Evolutionary conservation across 1,140 invertebrate species (phyloP), one percentile per base, ranked within the genome.

Genomic region (Drosophila nasuta): DNA sequence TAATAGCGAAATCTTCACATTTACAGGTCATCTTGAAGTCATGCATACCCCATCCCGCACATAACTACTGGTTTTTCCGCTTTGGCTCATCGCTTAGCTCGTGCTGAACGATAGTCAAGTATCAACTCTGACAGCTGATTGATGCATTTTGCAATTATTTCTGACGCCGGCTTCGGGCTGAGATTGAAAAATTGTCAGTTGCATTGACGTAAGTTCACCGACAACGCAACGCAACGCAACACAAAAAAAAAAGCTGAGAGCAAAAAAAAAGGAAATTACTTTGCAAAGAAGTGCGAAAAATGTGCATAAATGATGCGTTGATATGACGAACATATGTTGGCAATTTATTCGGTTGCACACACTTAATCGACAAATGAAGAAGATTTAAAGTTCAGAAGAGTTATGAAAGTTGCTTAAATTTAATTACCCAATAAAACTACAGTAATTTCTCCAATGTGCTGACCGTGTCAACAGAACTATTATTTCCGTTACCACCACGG

Each of bases 61-160:
- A 41, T 33, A 49, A 11, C 28, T 43, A 10, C n/a, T 35, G 10
- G 7, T 45, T 30, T 25, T 48, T 15, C 25, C 2, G 17, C 25
- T 43, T n/a, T 46, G 15, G 38, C 38, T 54, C 51, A n/a, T 67
- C 63, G 63, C 70, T 73, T 56, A 38, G 69, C 33, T 52, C 58
- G 30, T 60, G 45, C 58, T 68, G 35, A 68, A 75, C 67, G 79
- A 73, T 70, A 75, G 71, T 73, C 67, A 68, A 71, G 52, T 25
- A 70, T 66, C 51, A 52, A 33, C 79, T 71, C 60, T 80, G 83
- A 88, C 83, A 87, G 67, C 81, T 87, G 83, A 87, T 88, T 87
- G 83, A 87, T 87, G 83, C 83, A 88, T 87, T 87, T 87, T 81
- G 83, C 83, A 87, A 87, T 87, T 87, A 87, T 87, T 88, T 87